A percentile compares a stretch with the other conserved stretches of the same genome.
Evolutionary conservation across 2,888 invertebrate species (phyloP).

Genomic region (Gryllus longicercus): DNA sequence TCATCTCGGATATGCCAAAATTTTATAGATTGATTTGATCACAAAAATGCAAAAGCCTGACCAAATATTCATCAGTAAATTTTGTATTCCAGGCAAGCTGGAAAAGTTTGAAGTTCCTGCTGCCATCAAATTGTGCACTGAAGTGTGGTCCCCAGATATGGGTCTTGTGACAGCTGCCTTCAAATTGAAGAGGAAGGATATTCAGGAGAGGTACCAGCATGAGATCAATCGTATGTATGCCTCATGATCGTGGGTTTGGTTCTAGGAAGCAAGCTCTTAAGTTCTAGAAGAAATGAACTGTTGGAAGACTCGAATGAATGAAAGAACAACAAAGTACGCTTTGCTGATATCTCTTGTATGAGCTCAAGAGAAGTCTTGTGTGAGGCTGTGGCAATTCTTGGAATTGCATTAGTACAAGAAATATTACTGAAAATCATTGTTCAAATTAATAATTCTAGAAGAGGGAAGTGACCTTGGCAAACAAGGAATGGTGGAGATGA

Average conservation of each 20-base stretch:
- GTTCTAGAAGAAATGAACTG: background rate
- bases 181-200: slow-evolving; percentile 94
- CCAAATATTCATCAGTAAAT: background rate
- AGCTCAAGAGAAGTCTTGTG: background rate
- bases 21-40: too few species aligned
- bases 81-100: slow-evolving; percentile 66
- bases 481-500: too few species aligned
- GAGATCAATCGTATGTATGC: slow-evolving; percentile 94
- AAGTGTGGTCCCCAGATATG: slow-evolving; percentile 96
- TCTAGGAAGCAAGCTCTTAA: background rate
- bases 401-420: background rate
- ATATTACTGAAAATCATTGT: too few species aligned
- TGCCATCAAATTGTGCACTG: slow-evolving; percentile 80
- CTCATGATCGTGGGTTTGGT: slow-evolving; percentile 59
- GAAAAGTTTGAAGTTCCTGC: slow-evolving; percentile 91
- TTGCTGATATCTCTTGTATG: too few species aligned
- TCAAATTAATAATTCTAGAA: too few species aligned
- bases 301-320: too few species aligned
- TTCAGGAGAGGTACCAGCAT: slow-evolving; percentile 87
- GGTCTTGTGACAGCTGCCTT: slow-evolving; percentile 97
- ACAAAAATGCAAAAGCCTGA: too few species aligned
- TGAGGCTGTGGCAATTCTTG: background rate
- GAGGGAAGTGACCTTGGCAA: too few species aligned
- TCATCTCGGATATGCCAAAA: too few species aligned
- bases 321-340: too few species aligned